Base-by-base conservation (phyloP, 2,888 invertebrate genomes). In the Eucriotettix oculatus region DNA sequence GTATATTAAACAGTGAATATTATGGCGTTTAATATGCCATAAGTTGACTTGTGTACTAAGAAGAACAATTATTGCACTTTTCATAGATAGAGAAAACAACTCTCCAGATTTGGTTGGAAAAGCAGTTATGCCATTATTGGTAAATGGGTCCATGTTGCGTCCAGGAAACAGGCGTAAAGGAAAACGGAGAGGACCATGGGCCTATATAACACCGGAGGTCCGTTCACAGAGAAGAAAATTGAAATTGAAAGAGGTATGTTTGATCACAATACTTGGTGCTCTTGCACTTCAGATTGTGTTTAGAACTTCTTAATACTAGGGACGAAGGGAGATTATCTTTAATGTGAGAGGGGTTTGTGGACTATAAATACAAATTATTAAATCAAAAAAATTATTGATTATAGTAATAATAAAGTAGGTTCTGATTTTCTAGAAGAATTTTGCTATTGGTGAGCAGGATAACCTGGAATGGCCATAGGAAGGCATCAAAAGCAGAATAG, bases 61-160 rank as follows among this genome's bases (percentile, higher is more conserved):
- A 5, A 29, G 29, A 29, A 29, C 29, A 29, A 29, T 29, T 29
- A 29, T 29, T 29, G 29, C 7, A 29, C 3, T 29, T 29, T 29
- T 7, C 29, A 29, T 29, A 29, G 29, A 29, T 29, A 29, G 29
- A 29, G 29, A 29, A 29, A 29, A 5, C 29, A 29, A 29, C 2
- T 29, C 29, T 29, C 29, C 29, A 29, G 29, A 29, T 29, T 29
- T 29, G 29, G 29, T 29, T 29, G 29, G 29, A 29, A 29, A 29
- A 7, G 3, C 29, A 29, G 29, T 29, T 29, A 29, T 29, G 29
- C 29, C 29, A 29, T 29, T 29, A 54, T 16, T 54, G 5, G 71
- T 69, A 0, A 67, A 68, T 1, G 71, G 71, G 16, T 67, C 70
- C 0, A 71, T 71, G 57, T 52, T 72, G 1, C 72, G 72, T 16